phyloP scores from a whole-genome alignment of 2,888 invertebrate species.

The Hecatera dysodea region DNA sequence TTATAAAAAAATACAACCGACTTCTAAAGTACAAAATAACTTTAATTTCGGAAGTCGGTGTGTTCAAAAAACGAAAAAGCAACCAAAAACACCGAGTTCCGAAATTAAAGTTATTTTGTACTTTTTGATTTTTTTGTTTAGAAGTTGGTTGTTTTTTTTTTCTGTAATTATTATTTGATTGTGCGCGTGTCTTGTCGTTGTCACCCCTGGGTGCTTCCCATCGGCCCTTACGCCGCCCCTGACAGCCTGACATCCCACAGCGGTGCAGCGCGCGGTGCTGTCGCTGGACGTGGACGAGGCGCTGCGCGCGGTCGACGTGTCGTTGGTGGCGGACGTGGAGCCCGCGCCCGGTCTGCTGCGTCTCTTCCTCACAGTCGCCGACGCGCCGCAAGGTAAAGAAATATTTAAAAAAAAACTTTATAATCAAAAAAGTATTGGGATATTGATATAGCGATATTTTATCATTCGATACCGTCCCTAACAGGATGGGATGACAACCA shows the following conservation, averaged over 20 bases:
- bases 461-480: not conserved
- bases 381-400: constrained; percentile 74
- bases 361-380: constrained; percentile 73
- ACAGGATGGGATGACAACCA: constrained; percentile 71
- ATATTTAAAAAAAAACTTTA: not conserved
- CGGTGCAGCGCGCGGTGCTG: constrained; percentile 76
- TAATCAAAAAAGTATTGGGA: not conserved
- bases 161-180: too few species aligned
- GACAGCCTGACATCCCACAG: constrained; percentile 58
- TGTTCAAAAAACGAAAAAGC: too few species aligned
- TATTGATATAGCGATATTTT: not conserved
- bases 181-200: too few species aligned
- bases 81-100: too few species aligned
- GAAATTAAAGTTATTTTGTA: too few species aligned
- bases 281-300: constrained; percentile 77
- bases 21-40: too few species aligned
- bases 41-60: too few species aligned
- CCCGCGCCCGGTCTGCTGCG: constrained; percentile 77
- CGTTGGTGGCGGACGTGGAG: constrained; percentile 80
- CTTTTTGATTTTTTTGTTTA: too few species aligned
- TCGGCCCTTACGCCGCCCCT: too few species aligned
- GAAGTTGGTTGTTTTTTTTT: too few species aligned
- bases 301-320: constrained; percentile 84
- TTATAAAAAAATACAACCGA: too few species aligned
- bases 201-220: too few species aligned